Percentiles rank a stretch among this genome's conserved stretches.
Conservation (phyloP, 2,797 vertebrate genomes). For the Melanotaenia trifasciata region DNA sequence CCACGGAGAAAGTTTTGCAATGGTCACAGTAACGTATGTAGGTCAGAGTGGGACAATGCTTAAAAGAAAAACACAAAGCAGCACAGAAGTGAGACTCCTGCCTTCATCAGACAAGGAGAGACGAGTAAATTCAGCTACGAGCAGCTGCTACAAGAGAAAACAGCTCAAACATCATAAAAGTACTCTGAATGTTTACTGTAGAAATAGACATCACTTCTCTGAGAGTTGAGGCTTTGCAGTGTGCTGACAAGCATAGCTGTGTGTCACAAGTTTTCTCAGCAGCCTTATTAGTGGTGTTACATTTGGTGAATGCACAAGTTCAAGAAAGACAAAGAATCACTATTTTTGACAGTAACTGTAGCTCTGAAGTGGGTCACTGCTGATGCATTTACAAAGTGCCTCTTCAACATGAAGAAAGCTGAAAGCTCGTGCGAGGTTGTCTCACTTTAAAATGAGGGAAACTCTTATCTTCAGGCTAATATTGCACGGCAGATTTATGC, state of each 20-base stretch:
- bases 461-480: constrained; percentile 46
- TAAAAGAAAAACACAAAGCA: constrained; percentile 57
- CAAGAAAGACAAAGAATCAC: constrained; percentile 32
- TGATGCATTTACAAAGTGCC: constrained; percentile 39
- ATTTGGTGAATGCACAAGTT: constrained; percentile 37
- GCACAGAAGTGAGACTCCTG: constrained; percentile 8
- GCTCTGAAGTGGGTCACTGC: constrained; percentile 52
- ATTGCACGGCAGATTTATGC: constrained; percentile 7
- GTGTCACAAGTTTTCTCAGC: constrained; percentile 19
- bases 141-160: constrained; percentile 21
- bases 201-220: constrained; percentile 32
- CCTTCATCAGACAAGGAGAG: constrained; percentile 32
- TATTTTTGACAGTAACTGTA: constrained; percentile 14
- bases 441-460: constrained; percentile 46
- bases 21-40: constrained; percentile 74
- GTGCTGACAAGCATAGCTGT: background rate
- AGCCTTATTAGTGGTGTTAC: constrained; percentile 45
- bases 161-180: constrained; percentile 19
- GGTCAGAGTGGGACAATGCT: constrained; percentile 69
- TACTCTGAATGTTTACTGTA: constrained; percentile 26
- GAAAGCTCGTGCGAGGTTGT: constrained; percentile 36
- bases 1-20: constrained; percentile 80
- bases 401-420: constrained; percentile 34
- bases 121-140: constrained; percentile 48
- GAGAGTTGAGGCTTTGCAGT: constrained; percentile 20